Conservation (phyloP, 2,888 invertebrate species). For the Synergus japonicus region DNA sequence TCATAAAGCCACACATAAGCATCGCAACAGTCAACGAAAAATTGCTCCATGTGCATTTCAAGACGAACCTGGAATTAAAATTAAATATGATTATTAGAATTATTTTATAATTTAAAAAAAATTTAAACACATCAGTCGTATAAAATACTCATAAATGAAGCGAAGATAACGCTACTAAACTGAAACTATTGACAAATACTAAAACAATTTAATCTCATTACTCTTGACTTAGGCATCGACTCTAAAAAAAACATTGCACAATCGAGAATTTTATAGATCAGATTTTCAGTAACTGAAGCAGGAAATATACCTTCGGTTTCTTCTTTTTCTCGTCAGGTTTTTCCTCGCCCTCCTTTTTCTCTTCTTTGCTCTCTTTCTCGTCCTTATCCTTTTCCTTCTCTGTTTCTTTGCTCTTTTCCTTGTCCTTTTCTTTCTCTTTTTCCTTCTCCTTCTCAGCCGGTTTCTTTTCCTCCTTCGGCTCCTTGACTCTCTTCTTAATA, state of each 20-base stretch:
- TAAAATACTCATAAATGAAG: too few relatives aligned
- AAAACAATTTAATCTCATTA: too few relatives aligned
- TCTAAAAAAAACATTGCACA: neutral
- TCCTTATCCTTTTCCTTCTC: slow-evolving; percentile 75
- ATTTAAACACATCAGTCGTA: too few relatives aligned
- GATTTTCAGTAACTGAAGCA: too few relatives aligned
- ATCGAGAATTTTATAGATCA: neutral
- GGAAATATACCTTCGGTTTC: slow-evolving; percentile 74
- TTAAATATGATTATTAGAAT: neutral
- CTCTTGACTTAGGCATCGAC: too few relatives aligned
- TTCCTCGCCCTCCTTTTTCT: slow-evolving; percentile 73
- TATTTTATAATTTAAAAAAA: too few relatives aligned
- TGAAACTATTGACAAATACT: too few relatives aligned
- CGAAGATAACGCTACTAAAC: too few relatives aligned
- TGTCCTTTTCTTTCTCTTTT: slow-evolving; percentile 72
- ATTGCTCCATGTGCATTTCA: slow-evolving; percentile 98
- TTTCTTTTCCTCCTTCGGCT: slow-evolving; percentile 74
- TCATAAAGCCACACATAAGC: slow-evolving; percentile 99
- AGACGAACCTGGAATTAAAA: slow-evolving; percentile 82
- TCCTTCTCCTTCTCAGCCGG: slow-evolving; percentile 70
- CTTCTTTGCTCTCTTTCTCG: slow-evolving; percentile 66
- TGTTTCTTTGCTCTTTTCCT: slow-evolving; percentile 68
- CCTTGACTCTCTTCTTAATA: slow-evolving; percentile 77
- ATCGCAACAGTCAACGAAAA: slow-evolving; percentile 95
- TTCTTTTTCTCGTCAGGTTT: slow-evolving; percentile 77